These are phyloP conservation scores for Xiphydria camelus DNA, from an alignment of 2,888 invertebrate species.

Conservation along the genomic window DNA sequence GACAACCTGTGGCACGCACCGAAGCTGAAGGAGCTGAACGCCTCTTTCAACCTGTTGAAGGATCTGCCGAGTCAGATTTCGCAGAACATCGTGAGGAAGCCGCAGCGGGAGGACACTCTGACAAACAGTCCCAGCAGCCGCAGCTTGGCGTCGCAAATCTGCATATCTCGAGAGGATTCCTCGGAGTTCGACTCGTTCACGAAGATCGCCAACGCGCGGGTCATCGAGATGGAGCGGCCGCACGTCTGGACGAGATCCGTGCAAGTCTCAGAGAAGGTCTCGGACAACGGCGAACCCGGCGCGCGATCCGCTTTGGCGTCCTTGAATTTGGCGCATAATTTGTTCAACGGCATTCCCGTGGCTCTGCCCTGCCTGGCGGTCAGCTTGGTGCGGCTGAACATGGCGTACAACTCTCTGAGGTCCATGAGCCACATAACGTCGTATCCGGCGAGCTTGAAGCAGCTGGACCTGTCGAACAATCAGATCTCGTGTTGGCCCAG, in stretches of 20 bases:
- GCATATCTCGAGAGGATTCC: slow-evolving; percentile 48
- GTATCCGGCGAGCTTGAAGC: slow-evolving; percentile 86
- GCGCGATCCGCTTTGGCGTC: slow-evolving; percentile 70
- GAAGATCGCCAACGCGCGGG: slow-evolving; percentile 52
- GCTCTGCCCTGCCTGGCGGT: slow-evolving; percentile 90
- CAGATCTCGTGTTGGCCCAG: slow-evolving; percentile 90
- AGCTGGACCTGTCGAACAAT: slow-evolving; percentile 91
- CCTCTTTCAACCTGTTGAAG: slow-evolving; percentile 83
- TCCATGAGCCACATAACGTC: slow-evolving; percentile 70
- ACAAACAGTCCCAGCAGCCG: slow-evolving; percentile 46
- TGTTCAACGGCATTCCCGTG: slow-evolving; percentile 84
- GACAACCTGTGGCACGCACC: slow-evolving; percentile 85
- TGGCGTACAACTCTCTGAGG: slow-evolving; percentile 83
- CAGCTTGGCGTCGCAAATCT: slow-evolving; percentile 41
- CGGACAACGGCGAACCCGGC: slow-evolving; percentile 63
- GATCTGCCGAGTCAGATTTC: slow-evolving; percentile 66
- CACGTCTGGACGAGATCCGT: slow-evolving; percentile 75
- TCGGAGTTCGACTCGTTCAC: slow-evolving; percentile 53
- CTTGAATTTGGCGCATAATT: slow-evolving; percentile 88
- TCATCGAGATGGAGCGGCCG: slow-evolving; percentile 70
- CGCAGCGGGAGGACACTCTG: slow-evolving; percentile 40
- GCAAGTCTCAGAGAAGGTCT: slow-evolving; percentile 70
- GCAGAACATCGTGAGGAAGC: slow-evolving; percentile 43
- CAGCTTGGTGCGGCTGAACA: slow-evolving; percentile 81
- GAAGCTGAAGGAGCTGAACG: slow-evolving; percentile 83